phyloP scores from a whole-genome alignment of 2,797 vertebrate genomes.

The Propithecus deckenii region DNA sequence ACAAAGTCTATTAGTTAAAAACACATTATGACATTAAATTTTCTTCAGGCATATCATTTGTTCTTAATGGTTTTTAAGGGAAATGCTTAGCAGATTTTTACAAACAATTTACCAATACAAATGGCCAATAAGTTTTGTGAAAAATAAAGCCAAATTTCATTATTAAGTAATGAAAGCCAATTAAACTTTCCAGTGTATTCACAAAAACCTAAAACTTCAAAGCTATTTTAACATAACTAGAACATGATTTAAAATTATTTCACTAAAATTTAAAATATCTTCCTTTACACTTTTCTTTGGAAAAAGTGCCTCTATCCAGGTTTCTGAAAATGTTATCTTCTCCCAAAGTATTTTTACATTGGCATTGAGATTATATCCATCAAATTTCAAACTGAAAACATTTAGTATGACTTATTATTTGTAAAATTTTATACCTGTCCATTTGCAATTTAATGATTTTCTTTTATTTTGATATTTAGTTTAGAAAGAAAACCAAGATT shows the following conservation, averaged over 20 bases:
- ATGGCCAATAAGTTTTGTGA: constrained; percentile 54
- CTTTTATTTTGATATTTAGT: constrained; percentile 83
- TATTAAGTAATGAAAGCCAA: constrained; percentile 72
- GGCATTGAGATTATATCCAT: constrained; percentile 81
- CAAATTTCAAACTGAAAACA: constrained; percentile 82
- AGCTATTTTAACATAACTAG: constrained; percentile 79
- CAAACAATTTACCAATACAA: constrained; percentile 15
- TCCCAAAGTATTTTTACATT: constrained; percentile 83
- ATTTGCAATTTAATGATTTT: constrained; percentile 74
- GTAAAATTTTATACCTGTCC: constrained; percentile 81
- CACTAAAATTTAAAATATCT: constrained; percentile 82
- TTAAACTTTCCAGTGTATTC: constrained; percentile 76
- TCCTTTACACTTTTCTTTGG: constrained; percentile 79
- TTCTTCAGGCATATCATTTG: not conserved
- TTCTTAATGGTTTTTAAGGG: not conserved
- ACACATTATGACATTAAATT: not conserved
- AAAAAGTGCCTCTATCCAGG: constrained; percentile 82
- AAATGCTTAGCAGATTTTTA: not conserved
- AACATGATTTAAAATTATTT: constrained; percentile 81
- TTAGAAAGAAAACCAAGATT: constrained; percentile 83
- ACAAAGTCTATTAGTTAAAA: not conserved
- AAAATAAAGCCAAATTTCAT: constrained; percentile 70
- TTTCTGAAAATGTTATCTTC: constrained; percentile 82
- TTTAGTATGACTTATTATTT: constrained; percentile 84
- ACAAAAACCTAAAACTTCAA: constrained; percentile 80